A percentile compares a stretch with the other conserved stretches of the same genome.
Conservation (phyloP, 2,113 vertebrate species). For the Narcine bancroftii region DNA sequence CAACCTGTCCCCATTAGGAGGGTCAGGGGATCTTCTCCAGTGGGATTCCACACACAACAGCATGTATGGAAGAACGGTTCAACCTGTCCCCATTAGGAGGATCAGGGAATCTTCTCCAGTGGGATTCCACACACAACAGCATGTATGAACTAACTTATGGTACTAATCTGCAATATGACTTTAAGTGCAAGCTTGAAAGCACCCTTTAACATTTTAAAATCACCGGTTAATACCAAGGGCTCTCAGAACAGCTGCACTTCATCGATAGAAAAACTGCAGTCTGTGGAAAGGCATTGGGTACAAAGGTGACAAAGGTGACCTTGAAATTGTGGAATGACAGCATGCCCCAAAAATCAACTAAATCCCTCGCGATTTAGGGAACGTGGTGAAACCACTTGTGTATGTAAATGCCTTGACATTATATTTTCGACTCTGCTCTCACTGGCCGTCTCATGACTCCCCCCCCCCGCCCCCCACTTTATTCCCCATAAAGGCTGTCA, state of each 20-base stretch:
- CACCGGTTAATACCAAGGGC: too few relatives aligned
- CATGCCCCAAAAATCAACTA: neutral
- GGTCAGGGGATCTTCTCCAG: neutral
- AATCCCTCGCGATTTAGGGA: neutral
- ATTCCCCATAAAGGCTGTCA: too few relatives aligned
- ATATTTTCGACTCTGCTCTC: too few relatives aligned
- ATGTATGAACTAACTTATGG: too few relatives aligned
- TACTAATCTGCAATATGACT: neutral
- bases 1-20: neutral
- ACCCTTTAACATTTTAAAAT: constrained; percentile 18
- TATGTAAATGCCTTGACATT: too few relatives aligned
- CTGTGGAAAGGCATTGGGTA: neutral
- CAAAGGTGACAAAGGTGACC: neutral
- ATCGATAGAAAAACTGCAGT: neutral
- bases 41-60: neutral
- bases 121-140: neutral
- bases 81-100: neutral
- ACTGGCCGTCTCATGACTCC: too few relatives aligned
- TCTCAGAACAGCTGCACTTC: neutral
- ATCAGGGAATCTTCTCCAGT: neutral
- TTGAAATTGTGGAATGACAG: neutral
- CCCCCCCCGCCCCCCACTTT: too few relatives aligned
- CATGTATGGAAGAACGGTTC: neutral
- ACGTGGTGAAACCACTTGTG: too few relatives aligned
- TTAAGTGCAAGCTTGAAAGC: neutral